Evolutionary conservation across 2,888 invertebrate genomes (phyloP).

Genomic region (Clivina fossor): DNA sequence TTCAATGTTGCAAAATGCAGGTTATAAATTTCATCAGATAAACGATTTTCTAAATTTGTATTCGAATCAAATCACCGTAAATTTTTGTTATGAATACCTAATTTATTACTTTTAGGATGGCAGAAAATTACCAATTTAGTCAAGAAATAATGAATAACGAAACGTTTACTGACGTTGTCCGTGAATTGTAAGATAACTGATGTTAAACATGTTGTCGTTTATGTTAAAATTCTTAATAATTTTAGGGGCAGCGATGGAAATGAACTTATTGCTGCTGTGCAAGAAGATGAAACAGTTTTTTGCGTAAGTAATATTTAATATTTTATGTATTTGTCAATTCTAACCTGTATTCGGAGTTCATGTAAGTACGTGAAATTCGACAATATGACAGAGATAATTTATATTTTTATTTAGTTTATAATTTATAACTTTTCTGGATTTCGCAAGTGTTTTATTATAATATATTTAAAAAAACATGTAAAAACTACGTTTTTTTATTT

Average conservation of each 20-base stretch:
- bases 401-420: too few relatives aligned
- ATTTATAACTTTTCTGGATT: too few relatives aligned
- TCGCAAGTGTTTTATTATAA: too few relatives aligned
- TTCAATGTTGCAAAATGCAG: background rate
- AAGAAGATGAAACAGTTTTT: slow-evolving; percentile 30
- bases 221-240: too few relatives aligned
- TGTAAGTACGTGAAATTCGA: too few relatives aligned
- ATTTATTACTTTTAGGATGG: slow-evolving; percentile 22
- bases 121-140: slow-evolving; percentile 16
- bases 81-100: background rate
- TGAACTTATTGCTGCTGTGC: slow-evolving; percentile 24
- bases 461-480: too few relatives aligned
- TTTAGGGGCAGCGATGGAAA: slow-evolving; percentile 22
- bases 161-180: slow-evolving; percentile 24
- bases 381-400: too few relatives aligned
- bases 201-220: too few relatives aligned
- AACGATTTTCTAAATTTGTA: background rate
- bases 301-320: slow-evolving; percentile 14
- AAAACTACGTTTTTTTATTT: too few relatives aligned
- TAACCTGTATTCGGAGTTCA: too few relatives aligned
- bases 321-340: slow-evolving; percentile 11
- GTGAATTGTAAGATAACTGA: slow-evolving; percentile 29
- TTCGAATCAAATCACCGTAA: slow-evolving; percentile 14
- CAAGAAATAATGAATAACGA: slow-evolving; percentile 21
- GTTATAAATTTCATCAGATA: background rate